Evolutionary conservation across 2,113 vertebrate genomes (phyloP).

Genomic region (Herpailurus yagouaroundi): DNA sequence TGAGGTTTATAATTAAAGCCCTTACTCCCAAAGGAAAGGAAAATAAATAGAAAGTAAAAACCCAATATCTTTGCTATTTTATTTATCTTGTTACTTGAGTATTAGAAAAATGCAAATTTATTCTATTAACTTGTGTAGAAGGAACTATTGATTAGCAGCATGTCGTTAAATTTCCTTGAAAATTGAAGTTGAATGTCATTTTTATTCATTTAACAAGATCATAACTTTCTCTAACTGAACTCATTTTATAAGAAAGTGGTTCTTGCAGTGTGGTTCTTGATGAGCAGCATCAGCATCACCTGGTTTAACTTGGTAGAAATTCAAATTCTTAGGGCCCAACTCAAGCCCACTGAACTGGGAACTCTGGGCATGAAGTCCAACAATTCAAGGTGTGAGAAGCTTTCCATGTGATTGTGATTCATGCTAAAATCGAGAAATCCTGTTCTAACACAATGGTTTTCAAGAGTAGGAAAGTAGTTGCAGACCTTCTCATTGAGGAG

Average conservation of each 20-base stretch:
- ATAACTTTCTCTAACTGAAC: not conserved
- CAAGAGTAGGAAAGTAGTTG: not conserved
- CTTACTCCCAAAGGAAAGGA: not conserved
- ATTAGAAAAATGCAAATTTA: slow-evolving; percentile 11
- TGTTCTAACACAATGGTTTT: not conserved
- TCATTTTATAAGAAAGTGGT: not conserved
- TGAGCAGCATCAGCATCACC: not conserved
- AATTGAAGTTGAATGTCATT: not conserved
- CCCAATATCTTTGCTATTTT: not conserved
- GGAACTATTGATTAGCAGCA: not conserved
- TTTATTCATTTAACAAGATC: not conserved
- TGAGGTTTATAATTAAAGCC: not conserved
- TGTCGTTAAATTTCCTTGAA: not conserved
- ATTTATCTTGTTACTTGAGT: not conserved
- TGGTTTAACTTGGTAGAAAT: not conserved
- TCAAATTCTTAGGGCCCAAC: not conserved
- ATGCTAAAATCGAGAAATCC: not conserved
- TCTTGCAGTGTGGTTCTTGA: not conserved
- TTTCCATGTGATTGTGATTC: not conserved
- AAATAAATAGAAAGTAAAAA: not conserved
- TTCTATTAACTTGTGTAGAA: not conserved
- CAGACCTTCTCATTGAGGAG: not conserved
- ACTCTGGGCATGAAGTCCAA: not conserved
- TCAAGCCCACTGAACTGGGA: not conserved
- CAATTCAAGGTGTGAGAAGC: not conserved